Percentiles rank a stretch among this genome's conserved stretches.
These are phyloP conservation scores for Nyctereutes procyonoides DNA, from an alignment of 2,113 vertebrate species.

Conservation along the genomic window DNA sequence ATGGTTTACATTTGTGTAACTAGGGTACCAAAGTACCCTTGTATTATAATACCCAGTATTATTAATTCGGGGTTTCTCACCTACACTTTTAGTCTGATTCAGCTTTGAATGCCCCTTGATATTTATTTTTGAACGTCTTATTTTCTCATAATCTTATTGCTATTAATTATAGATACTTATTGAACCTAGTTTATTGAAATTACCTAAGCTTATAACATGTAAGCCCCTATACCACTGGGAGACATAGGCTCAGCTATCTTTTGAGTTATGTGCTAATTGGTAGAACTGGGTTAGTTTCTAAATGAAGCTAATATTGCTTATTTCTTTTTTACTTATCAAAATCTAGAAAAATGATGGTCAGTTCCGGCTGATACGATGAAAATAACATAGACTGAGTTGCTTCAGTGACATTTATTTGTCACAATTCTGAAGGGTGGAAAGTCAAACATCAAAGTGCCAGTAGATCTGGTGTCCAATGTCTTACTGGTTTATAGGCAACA, in stretches of 20 bases:
- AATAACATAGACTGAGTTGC: neutral
- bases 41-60: too few relatives aligned
- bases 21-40: neutral
- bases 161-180: neutral
- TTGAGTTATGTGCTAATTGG: neutral
- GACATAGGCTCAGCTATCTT: neutral
- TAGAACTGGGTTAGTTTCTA: neutral
- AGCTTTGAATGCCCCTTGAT: neutral
- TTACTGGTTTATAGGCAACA: neutral
- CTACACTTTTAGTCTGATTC: neutral
- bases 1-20: neutral
- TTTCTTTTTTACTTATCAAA: conserved; percentile 4
- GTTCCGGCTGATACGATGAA: neutral
- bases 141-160: neutral
- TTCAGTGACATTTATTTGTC: neutral
- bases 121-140: neutral
- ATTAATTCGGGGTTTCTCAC: neutral
- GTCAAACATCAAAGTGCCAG: neutral
- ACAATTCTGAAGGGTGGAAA: neutral
- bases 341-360: neutral
- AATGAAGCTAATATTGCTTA: neutral
- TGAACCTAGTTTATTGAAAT: neutral
- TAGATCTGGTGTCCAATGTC: neutral
- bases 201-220: neutral
- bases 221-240: neutral